A percentile compares a stretch with the other conserved stretches of the same genome.
Evolutionary conservation across 2,888 invertebrate genomes (phyloP).

Genomic region (Deilephila porcellus): DNA sequence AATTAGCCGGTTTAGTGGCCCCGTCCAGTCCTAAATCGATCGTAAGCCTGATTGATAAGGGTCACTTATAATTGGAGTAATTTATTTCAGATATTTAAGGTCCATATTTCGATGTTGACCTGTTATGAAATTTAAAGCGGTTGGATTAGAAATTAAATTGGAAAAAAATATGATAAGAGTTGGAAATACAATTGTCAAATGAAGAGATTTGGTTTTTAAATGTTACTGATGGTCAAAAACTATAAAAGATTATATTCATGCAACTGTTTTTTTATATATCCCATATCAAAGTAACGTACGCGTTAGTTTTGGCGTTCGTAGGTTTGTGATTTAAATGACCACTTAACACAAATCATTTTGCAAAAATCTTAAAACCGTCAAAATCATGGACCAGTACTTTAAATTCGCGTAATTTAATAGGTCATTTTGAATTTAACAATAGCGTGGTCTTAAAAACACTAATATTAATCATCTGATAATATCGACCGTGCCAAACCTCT

Average conservation of each 20-base stretch:
- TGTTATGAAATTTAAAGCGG: background rate
- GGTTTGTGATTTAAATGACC: no score
- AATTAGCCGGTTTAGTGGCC: conserved; percentile 24
- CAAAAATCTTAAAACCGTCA: no score
- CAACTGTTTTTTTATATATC: no score
- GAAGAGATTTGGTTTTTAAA: no score
- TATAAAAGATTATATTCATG: no score
- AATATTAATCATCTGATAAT: background rate
- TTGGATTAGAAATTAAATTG: background rate
- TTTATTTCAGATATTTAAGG: conserved; percentile 16
- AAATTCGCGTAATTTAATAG: no score
- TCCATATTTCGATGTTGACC: background rate
- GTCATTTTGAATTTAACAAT: no score
- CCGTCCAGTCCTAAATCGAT: conserved; percentile 24
- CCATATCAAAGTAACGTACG: no score
- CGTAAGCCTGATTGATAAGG: conserved; percentile 33
- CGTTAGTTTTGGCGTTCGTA: no score
- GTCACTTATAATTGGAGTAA: conserved; percentile 28
- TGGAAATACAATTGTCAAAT: background rate
- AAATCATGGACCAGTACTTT: no score
- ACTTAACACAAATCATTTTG: no score
- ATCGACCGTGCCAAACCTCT: background rate
- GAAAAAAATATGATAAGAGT: background rate
- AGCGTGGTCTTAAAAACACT: background rate
- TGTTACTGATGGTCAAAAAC: no score